Conservation (phyloP, 2,888 invertebrate species). For the Meliscaeva auricollis region DNA sequence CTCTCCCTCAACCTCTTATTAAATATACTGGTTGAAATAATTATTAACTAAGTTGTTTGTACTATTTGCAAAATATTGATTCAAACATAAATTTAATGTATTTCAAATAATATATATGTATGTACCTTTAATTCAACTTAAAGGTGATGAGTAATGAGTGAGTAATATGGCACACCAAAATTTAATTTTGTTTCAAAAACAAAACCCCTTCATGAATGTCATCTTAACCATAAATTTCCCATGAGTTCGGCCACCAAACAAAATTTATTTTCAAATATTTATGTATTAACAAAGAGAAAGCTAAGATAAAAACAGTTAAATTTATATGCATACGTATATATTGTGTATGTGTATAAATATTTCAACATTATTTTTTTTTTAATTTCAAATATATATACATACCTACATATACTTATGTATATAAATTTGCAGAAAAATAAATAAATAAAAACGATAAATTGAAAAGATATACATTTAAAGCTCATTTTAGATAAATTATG, state of each 20-base stretch:
- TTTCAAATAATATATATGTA: neutral
- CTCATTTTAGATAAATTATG: conserved; percentile 71
- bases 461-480: conserved; percentile 39
- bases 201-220: conserved; percentile 12
- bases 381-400: conserved; percentile 31
- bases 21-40: conserved; percentile 20
- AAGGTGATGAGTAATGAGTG: conserved; percentile 27
- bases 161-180: conserved; percentile 39
- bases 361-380: conserved; percentile 33
- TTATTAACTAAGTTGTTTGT: conserved; percentile 28
- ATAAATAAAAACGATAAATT: conserved; percentile 40
- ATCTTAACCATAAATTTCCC: conserved; percentile 42
- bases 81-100: conserved; percentile 6
- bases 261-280: conserved; percentile 49
- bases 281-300: conserved; percentile 31
- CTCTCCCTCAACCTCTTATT: conserved; percentile 21
- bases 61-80: conserved; percentile 21
- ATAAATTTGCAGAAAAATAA: conserved; percentile 48
- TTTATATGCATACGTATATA: conserved; percentile 35
- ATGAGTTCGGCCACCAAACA: conserved; percentile 49
- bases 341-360: conserved; percentile 24
- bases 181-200: conserved; percentile 28
- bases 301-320: conserved; percentile 33
- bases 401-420: conserved; percentile 10
- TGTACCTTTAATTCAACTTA: conserved; percentile 24